Evolutionary conservation across 2,797 vertebrate species (phyloP), one percentile per base, ranked within the genome.

Genomic region (Carapus acus): DNA sequence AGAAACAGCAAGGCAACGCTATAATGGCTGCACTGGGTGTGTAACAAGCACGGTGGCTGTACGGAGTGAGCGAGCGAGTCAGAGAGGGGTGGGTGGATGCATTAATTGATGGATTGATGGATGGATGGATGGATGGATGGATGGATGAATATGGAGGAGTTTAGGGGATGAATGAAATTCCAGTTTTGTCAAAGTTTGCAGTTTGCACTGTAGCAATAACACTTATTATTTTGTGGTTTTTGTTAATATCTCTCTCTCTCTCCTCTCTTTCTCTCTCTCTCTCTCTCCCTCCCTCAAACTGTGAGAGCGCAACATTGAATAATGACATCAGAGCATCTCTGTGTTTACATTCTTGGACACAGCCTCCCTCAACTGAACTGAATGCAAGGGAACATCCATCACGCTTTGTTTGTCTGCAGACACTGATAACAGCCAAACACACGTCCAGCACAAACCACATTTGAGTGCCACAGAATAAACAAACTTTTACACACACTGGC

Each of bases 1-100:
- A 88, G 91, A 88, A 93, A 93, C 91, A 74, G 58, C 77, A 79
- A 81, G 81, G 78, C 46, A 72, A 72, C 83, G 86, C 73, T 76
- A 81, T 84, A 78, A 82, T 45, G 82, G 75, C 81, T 85, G 77
- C 75, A 44, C 63, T 58, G 74, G 63, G 83, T 63, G 53, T 78
- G 67, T 51, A 71, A 74, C 43, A 73, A 29, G 22, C 23, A 6
- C 58, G 58, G 67, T 76, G 24, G 74, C 62, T 44, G 72, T n/a
- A 51, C 54, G 47, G 55, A 65, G 29, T 12, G 52, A 69, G 58
- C 43, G 69, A 66, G 59, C 22, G 39, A 67, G 73, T 67, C 36
- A 49, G 63, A 58, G 54, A 56, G 49, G 56, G 54, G 43, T 60
- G 21, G 54, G 41, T 61, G 50, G 50, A 17, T 41, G 60, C 49